Evolutionary conservation across 2,113 vertebrate species (phyloP).

Genomic region (Barnardius zonarius): DNA sequence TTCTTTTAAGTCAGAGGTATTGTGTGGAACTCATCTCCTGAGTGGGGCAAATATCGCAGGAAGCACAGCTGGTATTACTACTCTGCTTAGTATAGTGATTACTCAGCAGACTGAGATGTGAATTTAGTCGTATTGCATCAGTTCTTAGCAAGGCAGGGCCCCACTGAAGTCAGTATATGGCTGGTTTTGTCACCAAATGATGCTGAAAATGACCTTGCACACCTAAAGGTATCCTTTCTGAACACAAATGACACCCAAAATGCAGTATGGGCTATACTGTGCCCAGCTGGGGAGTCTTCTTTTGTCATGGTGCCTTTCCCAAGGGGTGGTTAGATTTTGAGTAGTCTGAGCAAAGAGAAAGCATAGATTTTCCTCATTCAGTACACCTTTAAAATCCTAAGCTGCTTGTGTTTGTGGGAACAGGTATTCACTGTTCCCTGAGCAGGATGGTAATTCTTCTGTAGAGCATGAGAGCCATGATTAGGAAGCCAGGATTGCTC

Average conservation of each 20-base stretch:
- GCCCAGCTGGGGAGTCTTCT: neutral
- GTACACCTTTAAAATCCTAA: neutral
- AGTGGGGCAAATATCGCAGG: neutral
- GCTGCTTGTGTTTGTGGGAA: neutral
- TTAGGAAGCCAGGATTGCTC: conserved; percentile 70
- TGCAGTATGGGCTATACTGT: neutral
- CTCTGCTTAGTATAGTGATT: neutral
- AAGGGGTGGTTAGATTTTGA: neutral
- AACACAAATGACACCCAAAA: neutral
- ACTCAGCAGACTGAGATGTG: neutral
- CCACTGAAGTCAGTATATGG: neutral
- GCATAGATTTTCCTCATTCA: neutral
- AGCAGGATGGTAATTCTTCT: conserved; percentile 35
- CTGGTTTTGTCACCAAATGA: neutral
- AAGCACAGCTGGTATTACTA: neutral
- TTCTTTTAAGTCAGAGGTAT: neutral
- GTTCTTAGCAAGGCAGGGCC: neutral
- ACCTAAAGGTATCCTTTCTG: neutral
- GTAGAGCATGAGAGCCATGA: conserved; percentile 49
- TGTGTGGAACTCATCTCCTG: neutral
- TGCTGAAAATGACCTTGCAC: neutral
- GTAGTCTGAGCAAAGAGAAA: neutral
- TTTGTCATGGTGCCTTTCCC: neutral
- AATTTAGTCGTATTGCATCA: neutral
- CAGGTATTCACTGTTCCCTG: conserved; percentile 10